Base-by-base conservation (phyloP, 1,140 invertebrate genomes). In the Drosophila trapezifrons region DNA sequence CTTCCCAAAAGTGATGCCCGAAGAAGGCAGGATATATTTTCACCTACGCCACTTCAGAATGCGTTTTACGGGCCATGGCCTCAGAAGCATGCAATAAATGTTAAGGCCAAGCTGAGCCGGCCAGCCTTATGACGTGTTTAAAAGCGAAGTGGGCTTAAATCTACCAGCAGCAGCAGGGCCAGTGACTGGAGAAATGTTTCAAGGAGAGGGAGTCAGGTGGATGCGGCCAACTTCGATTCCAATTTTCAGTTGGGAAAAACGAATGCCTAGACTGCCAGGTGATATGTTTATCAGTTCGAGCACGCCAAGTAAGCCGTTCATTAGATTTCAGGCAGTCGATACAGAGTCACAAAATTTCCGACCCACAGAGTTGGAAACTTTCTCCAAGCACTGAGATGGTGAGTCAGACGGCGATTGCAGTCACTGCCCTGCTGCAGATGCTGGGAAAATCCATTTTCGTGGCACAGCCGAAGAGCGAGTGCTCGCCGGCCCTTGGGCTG, bases 31-130 rank as follows among this genome's bases (percentile, higher is more conserved):
- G 25, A 27, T 18, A 20, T 20, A 4, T 8, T 67, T 69, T 27
- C 67, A 71, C 51, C 51, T 71, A 57, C 65, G 20, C 51, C 35
- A 58, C 67, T 58, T 58, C 35, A 58, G 65, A 27, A 70, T 71
- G 51, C 32, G 65, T 47, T 71, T 70, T 70, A 58, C 54, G 70
- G 43, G 51, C 37, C 20, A 40, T 63, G 65, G 55, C 60, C 76
- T 70, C 55, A 56, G 74, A 78, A 78, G 77, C 67, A 75, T 63
- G 74, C 82, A 65, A 86, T 86, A 85, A 80, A 81, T 78, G 82
- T 80, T 71, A 81, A 81, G 67, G 65, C 74, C 76, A 76, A 35
- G 46, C 75, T 46, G 62, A 62, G 43, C 37, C 22, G 15, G 43
- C 10, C 37, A 32, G 37, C 47, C 76, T 73, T 84, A 70, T 80